Conservation (phyloP, 2,797 vertebrate genomes). For the Bradypodion pumilum region DNA sequence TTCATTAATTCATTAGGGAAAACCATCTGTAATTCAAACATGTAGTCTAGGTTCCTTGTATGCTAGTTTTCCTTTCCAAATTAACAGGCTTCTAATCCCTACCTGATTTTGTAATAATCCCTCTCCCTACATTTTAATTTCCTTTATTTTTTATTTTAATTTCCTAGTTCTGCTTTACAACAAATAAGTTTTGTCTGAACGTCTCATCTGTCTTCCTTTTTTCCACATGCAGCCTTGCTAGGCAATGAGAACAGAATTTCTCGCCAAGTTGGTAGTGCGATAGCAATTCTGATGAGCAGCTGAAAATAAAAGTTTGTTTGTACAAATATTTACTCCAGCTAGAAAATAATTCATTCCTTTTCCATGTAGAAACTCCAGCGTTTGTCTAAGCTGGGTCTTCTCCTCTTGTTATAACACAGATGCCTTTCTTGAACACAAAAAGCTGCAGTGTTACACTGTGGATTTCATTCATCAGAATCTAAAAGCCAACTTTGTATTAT, state of each 20-base stretch:
- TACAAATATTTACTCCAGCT: constrained; percentile 74
- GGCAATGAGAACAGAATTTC: constrained; percentile 70
- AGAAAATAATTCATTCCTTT: constrained; percentile 67
- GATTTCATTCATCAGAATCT: constrained; percentile 70
- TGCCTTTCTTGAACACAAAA: constrained; percentile 70
- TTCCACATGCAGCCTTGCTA: constrained; percentile 59
- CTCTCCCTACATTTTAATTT: not conserved
- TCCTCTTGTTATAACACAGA: constrained; percentile 75
- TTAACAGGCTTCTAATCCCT: constrained; percentile 24
- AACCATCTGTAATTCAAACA: not conserved
- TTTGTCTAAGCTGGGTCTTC: constrained; percentile 72
- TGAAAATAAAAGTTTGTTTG: constrained; percentile 75
- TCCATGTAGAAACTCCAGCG: constrained; percentile 61
- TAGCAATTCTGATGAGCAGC: constrained; percentile 72
- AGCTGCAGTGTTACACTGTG: constrained; percentile 73
- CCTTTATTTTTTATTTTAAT: constrained; percentile 35
- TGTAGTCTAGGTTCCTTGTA: not conserved
- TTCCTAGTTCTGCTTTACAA: constrained; percentile 58
- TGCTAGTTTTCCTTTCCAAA: not conserved
- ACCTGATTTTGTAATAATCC: constrained; percentile 8
- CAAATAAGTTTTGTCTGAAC: constrained; percentile 68
- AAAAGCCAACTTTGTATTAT: constrained; percentile 70
- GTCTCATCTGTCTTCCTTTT: constrained; percentile 63
- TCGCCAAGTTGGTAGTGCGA: constrained; percentile 72
- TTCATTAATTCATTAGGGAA: not conserved